Base-by-base conservation (phyloP, 2,113 vertebrate species). In the Pachypanchax playfairii region DNA sequence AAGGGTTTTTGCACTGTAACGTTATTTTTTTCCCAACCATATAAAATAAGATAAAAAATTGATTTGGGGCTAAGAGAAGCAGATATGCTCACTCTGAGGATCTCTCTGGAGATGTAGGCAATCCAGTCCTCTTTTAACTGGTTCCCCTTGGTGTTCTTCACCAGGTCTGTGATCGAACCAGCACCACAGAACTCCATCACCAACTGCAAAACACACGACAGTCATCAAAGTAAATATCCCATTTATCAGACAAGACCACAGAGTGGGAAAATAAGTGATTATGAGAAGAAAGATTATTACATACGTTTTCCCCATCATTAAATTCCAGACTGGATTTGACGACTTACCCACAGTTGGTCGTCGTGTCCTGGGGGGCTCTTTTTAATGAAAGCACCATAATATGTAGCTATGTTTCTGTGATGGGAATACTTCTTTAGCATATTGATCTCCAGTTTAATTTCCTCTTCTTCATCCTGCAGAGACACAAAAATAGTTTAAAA, bases 401-500 rank as follows among this genome's bases (percentile, higher is more conserved):
- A 90, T 6, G 88, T 90, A 52, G 88, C 88, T 29, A 90, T 90
- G 80, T 96, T 97, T 67, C 94, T 90, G 85, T 97, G 95, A 82
- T 96, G 95, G 67, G 95, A 97, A 59, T 96, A 97, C 80, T 96
- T 96, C 84, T 95, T 96, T 25, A 97, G 86, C 92, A 96, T 95
- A 54, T 96, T 97, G 79, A 97, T 96, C 92, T 97, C 95, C 87
- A 96, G 86, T 83, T 96, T 96, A 77, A 96, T 95, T 91, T 97
- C 95, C 36, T 96, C 95, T 71, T 96, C 95, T 73, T 97, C 95
- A 77, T 96, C 95, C 95, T 97, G 6, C 6, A 65, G 17, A 60
- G 33, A 71, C 20, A 61, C 2, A 58, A 56, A 48, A 35, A 56
- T 18, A 75, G 24, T 66, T 60, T 26, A 9, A 70, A 7, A 48